phyloP scores from a whole-genome alignment of 2,888 invertebrate species.

The Eupeodes latifasciatus region DNA sequence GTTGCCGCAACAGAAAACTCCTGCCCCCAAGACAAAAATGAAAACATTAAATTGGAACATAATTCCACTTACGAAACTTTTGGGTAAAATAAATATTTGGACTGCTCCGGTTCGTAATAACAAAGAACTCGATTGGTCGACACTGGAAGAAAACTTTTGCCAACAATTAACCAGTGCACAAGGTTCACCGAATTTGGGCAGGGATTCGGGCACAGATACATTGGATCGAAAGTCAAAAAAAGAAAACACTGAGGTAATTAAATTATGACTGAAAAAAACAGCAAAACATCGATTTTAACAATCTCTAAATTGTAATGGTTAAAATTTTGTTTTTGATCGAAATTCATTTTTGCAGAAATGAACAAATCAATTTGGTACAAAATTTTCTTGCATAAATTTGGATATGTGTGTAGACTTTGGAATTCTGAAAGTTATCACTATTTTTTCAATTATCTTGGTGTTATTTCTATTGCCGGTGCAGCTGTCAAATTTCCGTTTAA shows the following conservation, averaged over 20 bases:
- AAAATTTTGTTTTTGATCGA: too few species aligned
- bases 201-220: slow-evolving; percentile 83
- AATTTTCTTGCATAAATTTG: too few species aligned
- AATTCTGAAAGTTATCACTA: too few species aligned
- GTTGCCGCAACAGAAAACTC: slow-evolving; percentile 95
- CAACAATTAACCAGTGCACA: slow-evolving; percentile 89
- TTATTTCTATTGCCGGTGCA: too few species aligned
- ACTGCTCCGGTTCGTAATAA: slow-evolving; percentile 93
- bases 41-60: slow-evolving; percentile 99
- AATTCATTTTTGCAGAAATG: too few species aligned
- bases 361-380: too few species aligned
- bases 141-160: slow-evolving; percentile 97
- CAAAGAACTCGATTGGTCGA: slow-evolving; percentile 95
- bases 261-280: too few species aligned
- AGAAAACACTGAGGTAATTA: slow-evolving; percentile 90
- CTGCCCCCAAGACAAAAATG: slow-evolving; percentile 97
- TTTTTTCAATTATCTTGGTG: too few species aligned
- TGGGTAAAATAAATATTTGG: slow-evolving; percentile 97
- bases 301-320: too few species aligned
- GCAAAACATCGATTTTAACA: too few species aligned
- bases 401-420: too few species aligned
- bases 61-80: slow-evolving; percentile 95
- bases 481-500: too few species aligned
- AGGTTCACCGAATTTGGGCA: slow-evolving; percentile 85
- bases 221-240: slow-evolving; percentile 89